Evolutionary conservation across 1,140 invertebrate genomes (phyloP).

Genomic region (Ruditapes philippinarum): DNA sequence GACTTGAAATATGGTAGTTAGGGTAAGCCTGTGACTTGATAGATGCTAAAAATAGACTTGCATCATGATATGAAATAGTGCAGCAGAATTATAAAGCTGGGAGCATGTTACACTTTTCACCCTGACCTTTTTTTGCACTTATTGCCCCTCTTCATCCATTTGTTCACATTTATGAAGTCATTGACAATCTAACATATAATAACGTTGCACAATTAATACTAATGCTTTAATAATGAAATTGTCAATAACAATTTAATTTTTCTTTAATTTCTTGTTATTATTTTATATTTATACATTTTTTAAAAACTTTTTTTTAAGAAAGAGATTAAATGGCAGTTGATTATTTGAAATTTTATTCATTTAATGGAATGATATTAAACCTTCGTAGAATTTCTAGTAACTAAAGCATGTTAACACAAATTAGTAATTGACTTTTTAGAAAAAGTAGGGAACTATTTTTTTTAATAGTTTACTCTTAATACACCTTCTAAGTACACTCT

Average conservation of each 20-base stretch:
- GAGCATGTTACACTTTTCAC: not conserved
- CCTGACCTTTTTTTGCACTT: not conserved
- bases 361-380: too few species aligned
- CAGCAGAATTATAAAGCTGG: not conserved
- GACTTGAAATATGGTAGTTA: too few species aligned
- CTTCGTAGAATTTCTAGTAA: not conserved
- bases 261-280: not conserved
- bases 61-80: too few species aligned
- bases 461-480: not conserved
- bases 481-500: not conserved
- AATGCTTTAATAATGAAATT: not conserved
- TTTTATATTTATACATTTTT: not conserved
- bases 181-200: conserved; percentile 13
- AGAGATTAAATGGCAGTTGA: too few species aligned
- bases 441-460: too few species aligned
- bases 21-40: too few species aligned
- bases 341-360: too few species aligned
- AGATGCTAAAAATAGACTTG: too few species aligned
- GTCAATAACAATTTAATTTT: not conserved
- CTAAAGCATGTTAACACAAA: not conserved
- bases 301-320: too few species aligned
- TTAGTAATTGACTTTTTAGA: too few species aligned
- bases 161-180: not conserved
- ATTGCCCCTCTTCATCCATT: too few species aligned
- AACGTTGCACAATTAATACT: not conserved